Conservation (phyloP, 2,888 invertebrate genomes). For the Melinopterus prodromus region DNA sequence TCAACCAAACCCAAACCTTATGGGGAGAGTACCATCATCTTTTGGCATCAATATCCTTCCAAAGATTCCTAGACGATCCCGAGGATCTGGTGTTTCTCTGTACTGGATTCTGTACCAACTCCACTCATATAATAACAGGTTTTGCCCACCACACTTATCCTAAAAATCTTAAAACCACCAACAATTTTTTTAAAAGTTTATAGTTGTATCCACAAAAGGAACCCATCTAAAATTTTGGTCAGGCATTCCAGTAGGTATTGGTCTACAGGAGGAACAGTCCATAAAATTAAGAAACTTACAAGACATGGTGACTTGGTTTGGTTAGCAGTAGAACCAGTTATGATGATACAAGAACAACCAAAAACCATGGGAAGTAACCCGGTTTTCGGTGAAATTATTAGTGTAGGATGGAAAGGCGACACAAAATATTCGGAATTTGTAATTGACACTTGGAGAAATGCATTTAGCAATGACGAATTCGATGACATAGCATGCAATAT, state of each 20-base stretch:
- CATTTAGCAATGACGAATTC: neutral
- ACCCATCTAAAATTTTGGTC: neutral
- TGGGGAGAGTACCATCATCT: neutral
- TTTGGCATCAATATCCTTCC: constrained; percentile 5
- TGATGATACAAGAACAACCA: neutral
- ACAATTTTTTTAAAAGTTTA: neutral
- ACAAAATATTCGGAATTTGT: neutral
- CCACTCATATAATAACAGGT: neutral
- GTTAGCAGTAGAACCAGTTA: neutral
- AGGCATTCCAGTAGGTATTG: neutral
- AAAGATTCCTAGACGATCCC: constrained; percentile 6
- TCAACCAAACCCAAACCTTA: neutral
- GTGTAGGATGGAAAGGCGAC: neutral
- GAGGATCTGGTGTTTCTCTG: neutral
- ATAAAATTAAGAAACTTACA: neutral
- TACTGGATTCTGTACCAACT: neutral
- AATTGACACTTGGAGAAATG: neutral
- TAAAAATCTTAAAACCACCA: neutral
- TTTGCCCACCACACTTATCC: neutral
- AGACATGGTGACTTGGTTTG: neutral
- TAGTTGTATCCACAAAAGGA: neutral
- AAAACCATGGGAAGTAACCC: neutral
- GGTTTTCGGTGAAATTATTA: neutral
- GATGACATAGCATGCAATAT: neutral
- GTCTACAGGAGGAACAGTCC: neutral